These are phyloP conservation scores for Ceraclea dissimilis DNA, from an alignment of 2,888 invertebrate genomes.

Conservation along the genomic window DNA sequence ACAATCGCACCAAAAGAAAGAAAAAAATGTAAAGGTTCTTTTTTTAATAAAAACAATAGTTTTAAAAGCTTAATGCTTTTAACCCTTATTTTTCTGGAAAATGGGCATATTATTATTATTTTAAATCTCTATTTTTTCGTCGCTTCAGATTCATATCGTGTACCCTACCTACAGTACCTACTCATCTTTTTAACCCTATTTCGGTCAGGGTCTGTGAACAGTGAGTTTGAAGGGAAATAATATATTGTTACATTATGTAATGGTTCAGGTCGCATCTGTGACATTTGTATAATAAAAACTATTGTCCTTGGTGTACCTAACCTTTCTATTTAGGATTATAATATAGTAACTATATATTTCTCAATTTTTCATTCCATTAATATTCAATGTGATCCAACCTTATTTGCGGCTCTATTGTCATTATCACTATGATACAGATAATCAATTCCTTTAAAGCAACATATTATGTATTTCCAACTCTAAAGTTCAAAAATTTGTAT, in stretches of 20 bases:
- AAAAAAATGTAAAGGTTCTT: not conserved
- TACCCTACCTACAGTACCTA: no score
- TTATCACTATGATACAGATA: no score
- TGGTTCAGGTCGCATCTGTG: constrained; percentile 22
- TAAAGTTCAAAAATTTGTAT: no score
- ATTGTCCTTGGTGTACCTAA: constrained; percentile 24
- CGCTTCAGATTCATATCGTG: not conserved
- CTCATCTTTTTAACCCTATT: not conserved
- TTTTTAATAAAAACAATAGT: not conserved
- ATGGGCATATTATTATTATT: not conserved
- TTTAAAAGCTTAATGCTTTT: not conserved
- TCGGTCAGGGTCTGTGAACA: constrained; percentile 2
- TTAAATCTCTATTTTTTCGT: not conserved
- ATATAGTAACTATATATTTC: constrained; percentile 20
- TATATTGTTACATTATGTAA: constrained; percentile 21
- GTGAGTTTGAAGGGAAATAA: constrained; percentile 22
- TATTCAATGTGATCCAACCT: no score
- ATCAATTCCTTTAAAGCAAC: no score
- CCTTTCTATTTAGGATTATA: no score
- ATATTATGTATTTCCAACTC: no score
- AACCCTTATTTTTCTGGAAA: constrained; percentile 2
- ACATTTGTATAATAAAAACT: constrained; percentile 22
- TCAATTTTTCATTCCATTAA: no score
- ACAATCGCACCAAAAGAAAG: not conserved
- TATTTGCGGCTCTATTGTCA: no score